Percentiles rank a stretch among this genome's conserved stretches.
Evolutionary conservation across 2,888 invertebrate species (phyloP).

Genomic region (Athalia cordata): DNA sequence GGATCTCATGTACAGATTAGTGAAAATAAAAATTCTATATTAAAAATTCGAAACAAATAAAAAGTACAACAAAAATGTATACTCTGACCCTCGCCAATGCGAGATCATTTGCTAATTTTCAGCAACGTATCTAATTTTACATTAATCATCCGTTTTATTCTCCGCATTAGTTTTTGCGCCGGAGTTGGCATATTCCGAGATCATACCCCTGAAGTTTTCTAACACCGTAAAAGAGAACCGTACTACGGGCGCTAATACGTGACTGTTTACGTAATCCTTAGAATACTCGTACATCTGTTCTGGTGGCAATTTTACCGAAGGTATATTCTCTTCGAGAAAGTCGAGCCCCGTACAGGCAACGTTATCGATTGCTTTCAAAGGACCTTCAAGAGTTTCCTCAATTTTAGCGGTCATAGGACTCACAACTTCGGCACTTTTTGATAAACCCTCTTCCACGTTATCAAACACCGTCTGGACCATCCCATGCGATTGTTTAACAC

Average conservation of each 20-base stretch:
- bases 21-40: slow-evolving; percentile 6
- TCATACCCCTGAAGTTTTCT: slow-evolving; percentile 43
- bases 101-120: slow-evolving; percentile 15
- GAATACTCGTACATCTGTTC: slow-evolving; percentile 66
- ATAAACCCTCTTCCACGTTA: slow-evolving; percentile 56
- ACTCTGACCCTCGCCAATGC: not conserved
- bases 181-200: slow-evolving; percentile 28
- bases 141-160: not conserved
- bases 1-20: not conserved
- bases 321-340: slow-evolving; percentile 72
- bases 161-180: not conserved
- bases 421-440: slow-evolving; percentile 54
- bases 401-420: slow-evolving; percentile 58
- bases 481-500: slow-evolving; percentile 57
- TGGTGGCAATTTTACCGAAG: slow-evolving; percentile 71
- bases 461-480: slow-evolving; percentile 56
- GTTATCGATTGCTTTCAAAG: slow-evolving; percentile 60
- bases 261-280: slow-evolving; percentile 54
- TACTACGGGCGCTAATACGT: slow-evolving; percentile 48
- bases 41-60: slow-evolving; percentile 1
- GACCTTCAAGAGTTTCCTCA: slow-evolving; percentile 69
- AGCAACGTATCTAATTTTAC: not conserved
- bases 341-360: slow-evolving; percentile 71
- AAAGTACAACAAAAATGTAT: slow-evolving; percentile 3
- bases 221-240: slow-evolving; percentile 48